phyloP scores from a whole-genome alignment of 2,888 invertebrate genomes.

The Ganaspis brasiliensis region DNA sequence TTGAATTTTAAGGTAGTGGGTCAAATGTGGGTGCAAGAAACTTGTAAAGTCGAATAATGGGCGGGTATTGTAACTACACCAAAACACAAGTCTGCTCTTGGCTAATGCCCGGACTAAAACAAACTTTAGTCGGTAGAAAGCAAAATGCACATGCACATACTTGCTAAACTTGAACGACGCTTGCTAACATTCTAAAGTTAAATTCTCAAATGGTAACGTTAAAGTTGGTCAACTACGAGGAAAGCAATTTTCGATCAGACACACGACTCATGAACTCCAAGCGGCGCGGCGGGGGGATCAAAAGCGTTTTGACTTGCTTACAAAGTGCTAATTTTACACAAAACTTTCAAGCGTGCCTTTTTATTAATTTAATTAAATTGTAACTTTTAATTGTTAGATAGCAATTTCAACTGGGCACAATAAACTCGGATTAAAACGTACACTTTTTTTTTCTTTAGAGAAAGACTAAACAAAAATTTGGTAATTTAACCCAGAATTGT shows the following conservation, averaged over 20 bases:
- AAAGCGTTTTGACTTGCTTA: background rate
- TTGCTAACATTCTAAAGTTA: constrained; percentile 30
- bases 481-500: no score
- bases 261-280: background rate
- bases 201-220: constrained; percentile 27
- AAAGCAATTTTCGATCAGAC: constrained; percentile 29
- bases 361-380: background rate
- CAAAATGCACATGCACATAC: constrained; percentile 34
- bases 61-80: constrained; percentile 55
- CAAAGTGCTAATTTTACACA: background rate
- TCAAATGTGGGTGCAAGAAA: constrained; percentile 52
- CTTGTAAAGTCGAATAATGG: constrained; percentile 54
- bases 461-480: no score
- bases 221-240: constrained; percentile 5
- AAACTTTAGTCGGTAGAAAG: constrained; percentile 54
- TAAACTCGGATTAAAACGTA: no score
- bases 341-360: background rate
- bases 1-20: constrained; percentile 3
- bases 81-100: constrained; percentile 58
- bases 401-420: no score
- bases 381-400: no score
- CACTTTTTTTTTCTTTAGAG: no score
- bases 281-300: background rate
- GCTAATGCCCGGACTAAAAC: constrained; percentile 53
- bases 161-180: constrained; percentile 37